These are phyloP conservation scores for Hoplostethus mediterraneus DNA, from an alignment of 2,797 vertebrate genomes.

Conservation along the genomic window DNA sequence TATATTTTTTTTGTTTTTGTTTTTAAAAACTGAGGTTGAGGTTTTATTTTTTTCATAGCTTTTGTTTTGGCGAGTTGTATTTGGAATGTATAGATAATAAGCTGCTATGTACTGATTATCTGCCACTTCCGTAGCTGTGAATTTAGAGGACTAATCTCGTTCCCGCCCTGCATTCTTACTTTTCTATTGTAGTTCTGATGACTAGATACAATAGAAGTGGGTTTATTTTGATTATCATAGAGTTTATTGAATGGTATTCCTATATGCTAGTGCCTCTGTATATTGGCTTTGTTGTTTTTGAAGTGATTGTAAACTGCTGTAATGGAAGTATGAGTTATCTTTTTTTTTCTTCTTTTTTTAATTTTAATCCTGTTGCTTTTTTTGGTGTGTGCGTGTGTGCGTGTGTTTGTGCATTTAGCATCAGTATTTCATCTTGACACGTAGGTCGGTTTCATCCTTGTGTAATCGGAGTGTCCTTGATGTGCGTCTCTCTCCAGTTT, in stretches of 20 bases:
- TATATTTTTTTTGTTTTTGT: background rate
- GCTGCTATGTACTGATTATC: constrained; percentile 98
- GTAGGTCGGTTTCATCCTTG: constrained; percentile 93
- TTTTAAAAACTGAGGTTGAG: constrained; percentile 88
- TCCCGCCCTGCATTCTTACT: constrained; percentile 92
- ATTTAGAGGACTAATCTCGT: constrained; percentile 97
- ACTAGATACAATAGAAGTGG: constrained; percentile 91
- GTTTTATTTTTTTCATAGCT: constrained; percentile 90
- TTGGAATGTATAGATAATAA: constrained; percentile 99
- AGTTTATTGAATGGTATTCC: constrained; percentile 79
- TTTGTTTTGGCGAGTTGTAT: constrained; percentile 94
- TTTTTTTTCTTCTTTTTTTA: constrained; percentile 72
- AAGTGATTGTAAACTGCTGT: constrained; percentile 99
- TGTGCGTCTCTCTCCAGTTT: constrained; percentile 79
- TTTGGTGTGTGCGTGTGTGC: constrained; percentile 45
- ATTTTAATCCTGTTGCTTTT: constrained; percentile 53
- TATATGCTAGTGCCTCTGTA: constrained; percentile 85
- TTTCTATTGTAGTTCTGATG: constrained; percentile 89
- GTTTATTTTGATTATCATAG: constrained; percentile 81
- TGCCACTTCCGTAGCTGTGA: constrained; percentile 99
- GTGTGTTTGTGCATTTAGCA: constrained; percentile 81
- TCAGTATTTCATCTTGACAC: constrained; percentile 95
- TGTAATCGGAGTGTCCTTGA: constrained; percentile 90
- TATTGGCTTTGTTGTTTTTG: constrained; percentile 93
- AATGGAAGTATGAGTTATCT: constrained; percentile 92